Evolutionary conservation across 1,140 invertebrate species (phyloP).

Genomic region (Trypoxylus dichotomus): DNA sequence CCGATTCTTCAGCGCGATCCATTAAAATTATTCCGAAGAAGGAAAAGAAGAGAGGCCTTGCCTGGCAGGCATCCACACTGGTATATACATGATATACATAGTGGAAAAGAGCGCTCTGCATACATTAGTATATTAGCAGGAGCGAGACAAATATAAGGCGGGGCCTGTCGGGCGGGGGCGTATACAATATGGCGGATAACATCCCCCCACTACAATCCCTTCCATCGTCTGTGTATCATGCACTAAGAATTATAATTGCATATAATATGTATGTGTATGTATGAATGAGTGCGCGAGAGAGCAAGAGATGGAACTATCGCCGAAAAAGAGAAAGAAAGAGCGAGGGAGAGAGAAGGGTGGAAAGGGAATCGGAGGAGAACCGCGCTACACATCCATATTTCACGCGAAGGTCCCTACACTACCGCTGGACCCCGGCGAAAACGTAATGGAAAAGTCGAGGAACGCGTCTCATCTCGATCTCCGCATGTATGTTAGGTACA

Average conservation of each 20-base stretch:
- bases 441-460: conserved; percentile 15
- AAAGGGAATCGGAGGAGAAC: neutral
- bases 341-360: neutral
- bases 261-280: conserved; percentile 48
- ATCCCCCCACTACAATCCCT: conserved; percentile 47
- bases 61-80: conserved; percentile 38
- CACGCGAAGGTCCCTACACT: conserved; percentile 27
- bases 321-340: neutral
- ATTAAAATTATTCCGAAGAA: conserved; percentile 49
- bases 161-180: conserved; percentile 50
- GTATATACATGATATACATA: conserved; percentile 48
- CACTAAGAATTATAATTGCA: conserved; percentile 53
- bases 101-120: conserved; percentile 36
- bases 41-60: conserved; percentile 22
- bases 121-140: conserved; percentile 33
- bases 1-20: conserved; percentile 47
- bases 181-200: conserved; percentile 55
- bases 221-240: conserved; percentile 45
- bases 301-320: neutral
- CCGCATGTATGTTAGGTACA: neutral
- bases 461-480: conserved; percentile 26
- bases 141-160: conserved; percentile 47
- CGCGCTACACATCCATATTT: conserved; percentile 32
- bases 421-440: conserved; percentile 19
- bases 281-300: conserved; percentile 34